Evolutionary conservation across 2,113 vertebrate genomes (phyloP), one percentile per base, ranked within the genome.

Genomic region (Gobius niger): DNA sequence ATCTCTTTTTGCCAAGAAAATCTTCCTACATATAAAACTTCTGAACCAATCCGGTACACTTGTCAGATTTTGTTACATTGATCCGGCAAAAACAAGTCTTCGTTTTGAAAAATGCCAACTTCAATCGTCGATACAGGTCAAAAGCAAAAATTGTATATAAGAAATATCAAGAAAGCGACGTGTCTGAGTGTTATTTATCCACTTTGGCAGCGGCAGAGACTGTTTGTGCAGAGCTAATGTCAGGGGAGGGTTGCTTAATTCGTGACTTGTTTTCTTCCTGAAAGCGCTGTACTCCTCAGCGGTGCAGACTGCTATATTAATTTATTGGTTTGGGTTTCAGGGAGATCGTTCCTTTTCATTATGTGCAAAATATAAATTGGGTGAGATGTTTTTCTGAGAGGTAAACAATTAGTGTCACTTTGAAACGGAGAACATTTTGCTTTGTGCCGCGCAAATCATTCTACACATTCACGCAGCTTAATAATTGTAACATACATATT

Each of bases 351-450:
- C 1, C 12, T 40, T 40, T 57, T 57, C 40, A 40, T 56, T 40
- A 56, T 56, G 18, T 34, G 53, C 10, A 60, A 41, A 9, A 15
- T 14, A 8, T 5, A n/a, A 42, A 42, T n/a, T 0, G 14, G 34
- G 7, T 15, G 40, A 57, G 9, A 34, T 57, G 54, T 41, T 57
- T 40, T 57, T 54, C 18, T 7, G 12, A 3, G 11, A 54, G 19
- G 18, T 54, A 54, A 54, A 44, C 40, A 60, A 15, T 42, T 59
- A 59, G 56, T 40, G 12, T 59, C 56, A 59, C 56, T 59, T 59
- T 41, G 56, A 59, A 41, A 14, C 2, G n/a, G n/a, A 14, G 56
- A 59, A 15, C 56, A 42, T 41, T 41, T 10, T 15, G 13, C 24
- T 41, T 5, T 13, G 53, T 13, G 53, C 11, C 19, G 6, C 34